Evolutionary conservation across 2,113 vertebrate species (phyloP), one percentile per base, ranked within the genome.

Genomic region (Regulus satrapa): DNA sequence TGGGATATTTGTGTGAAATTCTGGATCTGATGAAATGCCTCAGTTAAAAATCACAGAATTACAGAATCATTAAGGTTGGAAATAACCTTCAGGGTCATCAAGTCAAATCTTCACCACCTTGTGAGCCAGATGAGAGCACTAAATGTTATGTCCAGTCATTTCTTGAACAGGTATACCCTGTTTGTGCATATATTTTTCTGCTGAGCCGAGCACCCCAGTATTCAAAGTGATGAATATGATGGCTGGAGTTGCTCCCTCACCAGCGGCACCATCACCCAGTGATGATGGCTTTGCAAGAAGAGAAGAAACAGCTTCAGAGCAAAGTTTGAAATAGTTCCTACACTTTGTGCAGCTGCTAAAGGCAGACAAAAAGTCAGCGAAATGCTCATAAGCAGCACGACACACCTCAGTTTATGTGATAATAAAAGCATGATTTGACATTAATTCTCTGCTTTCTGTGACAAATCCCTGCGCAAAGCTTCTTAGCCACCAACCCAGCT

Each of bases 341-440:
- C 31, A 36, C 45, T 72, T 82, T 61, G 34, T 31, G 55, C 73
- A 54, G 63, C 76, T 87, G 68, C 49, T 61, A 29, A 45, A 31
- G 54, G 84, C 94, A 86, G 88, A 81, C 67, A 83, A 68, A 52
- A 67, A 84, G 56, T 28, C 61, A 48, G 73, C 5, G 8, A 31
- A 79, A 40, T 2, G n/a, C 43, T 62, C 3, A 0, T n/a, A 24
- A 58, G 76, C 82, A 36, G 73, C 2, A 24, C 1, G 36, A 38
- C 84, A 92, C 72, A 25, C 64, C 62, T 69, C 9, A 19, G 81
- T 55, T 87, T 73, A 34, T 52, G 20, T 34, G 38, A 48, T 32
- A 85, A 81, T 41, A 78, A 76, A 78, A 82, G 76, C 54, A 49
- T 85, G 89, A 89, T 81, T 56, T 94, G 94, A 75, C 89, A 73